A percentile compares a stretch with the other conserved stretches of the same genome.
These are phyloP conservation scores for Ophioninae sp. DNA, from an alignment of 2,888 invertebrate genomes.

Conservation along the genomic window DNA sequence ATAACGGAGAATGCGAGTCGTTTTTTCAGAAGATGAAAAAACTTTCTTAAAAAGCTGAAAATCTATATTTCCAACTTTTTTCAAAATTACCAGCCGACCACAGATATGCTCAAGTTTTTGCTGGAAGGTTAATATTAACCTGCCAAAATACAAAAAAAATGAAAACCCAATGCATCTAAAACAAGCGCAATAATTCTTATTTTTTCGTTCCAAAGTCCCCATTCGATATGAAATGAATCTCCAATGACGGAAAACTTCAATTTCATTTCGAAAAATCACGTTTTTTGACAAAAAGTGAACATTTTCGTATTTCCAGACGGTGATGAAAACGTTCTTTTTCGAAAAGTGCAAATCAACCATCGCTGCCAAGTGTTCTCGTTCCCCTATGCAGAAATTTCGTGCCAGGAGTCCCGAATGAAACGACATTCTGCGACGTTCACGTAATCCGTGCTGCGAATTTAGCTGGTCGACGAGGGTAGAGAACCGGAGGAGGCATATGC, in stretches of 20 bases:
- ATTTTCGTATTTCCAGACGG: neutral
- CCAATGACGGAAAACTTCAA: neutral
- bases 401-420: slow-evolving; percentile 1
- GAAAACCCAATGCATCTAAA: too few relatives aligned
- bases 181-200: too few relatives aligned
- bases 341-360: neutral
- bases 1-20: too few relatives aligned
- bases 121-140: too few relatives aligned
- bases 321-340: neutral
- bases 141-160: too few relatives aligned
- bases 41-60: neutral
- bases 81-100: neutral
- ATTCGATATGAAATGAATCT: neutral
- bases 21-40: too few relatives aligned
- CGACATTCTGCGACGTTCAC: neutral
- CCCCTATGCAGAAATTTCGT: neutral
- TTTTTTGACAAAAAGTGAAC: neutral
- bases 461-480: neutral
- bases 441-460: neutral
- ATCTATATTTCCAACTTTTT: neutral
- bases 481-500: neutral
- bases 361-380: neutral
- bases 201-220: neutral
- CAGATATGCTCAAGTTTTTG: too few relatives aligned
- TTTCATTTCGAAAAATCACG: neutral